Evolutionary conservation across 2,888 invertebrate species (phyloP), one percentile per base, ranked within the genome.

Genomic region (Eupeodes luniger): DNA sequence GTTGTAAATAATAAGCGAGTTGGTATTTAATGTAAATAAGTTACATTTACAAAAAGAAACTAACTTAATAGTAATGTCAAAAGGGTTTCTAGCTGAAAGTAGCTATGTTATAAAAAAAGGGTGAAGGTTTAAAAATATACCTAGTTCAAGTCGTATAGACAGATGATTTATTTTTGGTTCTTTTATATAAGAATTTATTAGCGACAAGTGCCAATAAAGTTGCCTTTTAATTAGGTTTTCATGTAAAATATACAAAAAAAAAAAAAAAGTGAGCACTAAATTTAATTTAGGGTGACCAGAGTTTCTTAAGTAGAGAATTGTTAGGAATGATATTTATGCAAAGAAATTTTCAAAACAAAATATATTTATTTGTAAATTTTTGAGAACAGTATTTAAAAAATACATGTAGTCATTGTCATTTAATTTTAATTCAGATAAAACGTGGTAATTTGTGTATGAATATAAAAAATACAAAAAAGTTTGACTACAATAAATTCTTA

Each of bases 181-280:
- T 84, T 87, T 76, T 76, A 83, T 55, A 77, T 76, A 49, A 34
- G 44, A 84, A 87, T 87, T 84, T 87, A 87, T 81, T 87, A 55
- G 81, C 64, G 75, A 53, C 75, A 70, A 72, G 47, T 85, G 70
- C 74, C 49, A 67, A 81, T 78, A 70, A 85, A 80, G 69, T 62
- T 75, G 27, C 69, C 69, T 75, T 74, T 77, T 53, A 81, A 81
- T 81, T 75, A 85, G n/a, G 34, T 78, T 72, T 82, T 87, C 80
- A 84, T 67, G 66, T 57, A 84, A 80, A 72, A 51, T 19, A 40
- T 4, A 14, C 27, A 27, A 64, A 51, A 44, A 40, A 61, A 40
- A 14, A 14, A 16, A 40, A 61, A 40, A 14, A 14, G 16, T 16
- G 19, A 47, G 19, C 14, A 9, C 2, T 19, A 5, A 44, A 19